These are phyloP conservation scores for Mobula birostris DNA, from an alignment of 2,113 vertebrate species.

Conservation along the genomic window DNA sequence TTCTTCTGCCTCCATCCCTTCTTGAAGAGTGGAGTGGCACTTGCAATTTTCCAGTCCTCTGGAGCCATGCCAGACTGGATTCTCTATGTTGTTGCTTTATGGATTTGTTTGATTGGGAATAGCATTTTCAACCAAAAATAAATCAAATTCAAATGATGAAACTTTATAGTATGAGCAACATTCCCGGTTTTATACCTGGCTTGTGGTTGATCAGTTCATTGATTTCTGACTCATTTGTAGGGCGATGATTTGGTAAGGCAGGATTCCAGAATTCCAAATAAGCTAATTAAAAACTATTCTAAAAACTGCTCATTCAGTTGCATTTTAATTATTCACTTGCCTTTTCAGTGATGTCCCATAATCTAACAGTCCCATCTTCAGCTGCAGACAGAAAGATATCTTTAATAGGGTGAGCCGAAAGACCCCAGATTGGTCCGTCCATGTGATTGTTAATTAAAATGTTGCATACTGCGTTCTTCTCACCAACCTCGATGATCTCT, in stretches of 20 bases:
- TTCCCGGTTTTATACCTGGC: not conserved
- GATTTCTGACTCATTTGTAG: not conserved
- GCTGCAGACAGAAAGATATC: conserved; percentile 90
- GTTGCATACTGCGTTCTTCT: conserved; percentile 92
- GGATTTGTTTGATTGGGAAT: not conserved
- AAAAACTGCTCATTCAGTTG: not conserved
- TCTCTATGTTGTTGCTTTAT: not conserved
- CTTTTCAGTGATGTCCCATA: conserved; percentile 93
- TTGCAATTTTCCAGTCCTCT: no score
- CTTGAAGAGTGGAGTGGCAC: no score
- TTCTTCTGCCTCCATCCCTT: no score
- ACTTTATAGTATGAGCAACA: not conserved
- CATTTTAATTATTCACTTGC: conserved; percentile 50
- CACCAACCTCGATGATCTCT: conserved; percentile 94
- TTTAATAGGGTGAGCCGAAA: conserved; percentile 80
- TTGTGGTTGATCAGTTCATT: not conserved
- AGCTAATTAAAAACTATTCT: not conserved
- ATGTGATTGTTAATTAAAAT: conserved; percentile 87
- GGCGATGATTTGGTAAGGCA: not conserved
- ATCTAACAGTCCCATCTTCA: conserved; percentile 89
- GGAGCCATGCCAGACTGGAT: not conserved
- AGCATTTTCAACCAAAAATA: not conserved
- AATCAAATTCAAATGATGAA: not conserved
- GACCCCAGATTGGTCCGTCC: conserved; percentile 89
- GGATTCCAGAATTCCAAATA: not conserved